These are phyloP conservation scores for Neodontobutis hainanensis DNA, from an alignment of 2,113 vertebrate species.

Conservation along the genomic window DNA sequence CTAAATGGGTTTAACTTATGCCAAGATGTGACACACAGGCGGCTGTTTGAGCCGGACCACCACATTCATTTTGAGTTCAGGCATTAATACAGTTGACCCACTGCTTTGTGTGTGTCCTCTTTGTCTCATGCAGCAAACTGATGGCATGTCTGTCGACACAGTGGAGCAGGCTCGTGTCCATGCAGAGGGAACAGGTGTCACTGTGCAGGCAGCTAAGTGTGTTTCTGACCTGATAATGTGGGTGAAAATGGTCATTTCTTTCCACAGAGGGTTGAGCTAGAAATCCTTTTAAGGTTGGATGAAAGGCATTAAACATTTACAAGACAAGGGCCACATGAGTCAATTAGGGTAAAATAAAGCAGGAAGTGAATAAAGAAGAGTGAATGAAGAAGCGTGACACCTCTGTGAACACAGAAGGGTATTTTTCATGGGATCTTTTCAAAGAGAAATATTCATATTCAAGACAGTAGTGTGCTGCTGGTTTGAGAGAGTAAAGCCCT, in stretches of 20 bases:
- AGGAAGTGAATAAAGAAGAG: constrained; percentile 47
- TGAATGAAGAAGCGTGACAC: constrained; percentile 29
- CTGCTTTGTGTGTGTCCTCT: constrained; percentile 10
- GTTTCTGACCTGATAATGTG: constrained; percentile 51
- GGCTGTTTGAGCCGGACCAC: constrained; percentile 3
- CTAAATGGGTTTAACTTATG: constrained; percentile 8
- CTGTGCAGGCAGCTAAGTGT: constrained; percentile 21
- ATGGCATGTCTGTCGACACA: constrained; percentile 28
- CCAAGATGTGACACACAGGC: constrained; percentile 3
- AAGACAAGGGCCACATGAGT: constrained; percentile 32
- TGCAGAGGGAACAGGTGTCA: constrained; percentile 29
- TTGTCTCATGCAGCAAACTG: constrained; percentile 22
- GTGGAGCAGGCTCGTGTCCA: constrained; percentile 17
- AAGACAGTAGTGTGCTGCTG: constrained; percentile 6
- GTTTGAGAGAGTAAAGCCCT: constrained; percentile 4
- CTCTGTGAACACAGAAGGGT: constrained; percentile 6
- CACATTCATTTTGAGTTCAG: constrained; percentile 15
- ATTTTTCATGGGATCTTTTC: constrained; percentile 17
- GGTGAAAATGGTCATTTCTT: constrained; percentile 30
- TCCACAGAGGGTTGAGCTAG: constrained; percentile 19
- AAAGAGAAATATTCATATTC: constrained; percentile 33
- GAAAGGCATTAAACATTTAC: constrained; percentile 57
- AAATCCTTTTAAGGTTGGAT: constrained; percentile 36
- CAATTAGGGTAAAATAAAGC: constrained; percentile 45
- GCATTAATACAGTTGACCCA: neutral